Percentiles rank a stretch among this genome's conserved stretches.
phyloP scores from a whole-genome alignment of 2,888 invertebrate species.

The Deroplatys truncata region DNA sequence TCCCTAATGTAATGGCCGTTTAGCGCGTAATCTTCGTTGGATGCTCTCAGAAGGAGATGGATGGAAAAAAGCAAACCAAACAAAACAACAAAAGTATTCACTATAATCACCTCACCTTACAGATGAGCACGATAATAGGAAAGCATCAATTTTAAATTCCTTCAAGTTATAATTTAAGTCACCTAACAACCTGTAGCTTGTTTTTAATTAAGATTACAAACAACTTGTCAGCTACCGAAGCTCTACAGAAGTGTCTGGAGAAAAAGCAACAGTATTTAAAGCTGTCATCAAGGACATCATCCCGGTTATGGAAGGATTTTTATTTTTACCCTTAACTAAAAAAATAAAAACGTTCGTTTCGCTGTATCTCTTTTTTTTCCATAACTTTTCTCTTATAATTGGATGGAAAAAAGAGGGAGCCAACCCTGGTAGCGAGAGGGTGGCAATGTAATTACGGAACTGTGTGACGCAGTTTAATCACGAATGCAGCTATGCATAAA shows the following conservation, averaged over 20 bases:
- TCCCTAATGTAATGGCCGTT: not conserved
- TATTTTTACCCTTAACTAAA: not conserved
- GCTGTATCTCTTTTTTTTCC: not conserved
- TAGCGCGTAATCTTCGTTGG: not conserved
- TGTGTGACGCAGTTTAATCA: not conserved
- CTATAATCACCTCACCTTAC: not conserved
- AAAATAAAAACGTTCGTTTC: not conserved
- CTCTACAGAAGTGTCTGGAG: not conserved
- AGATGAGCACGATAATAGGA: not conserved
- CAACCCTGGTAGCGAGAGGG: not conserved
- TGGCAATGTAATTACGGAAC: conserved; percentile 4
- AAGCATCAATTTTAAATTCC: not conserved
- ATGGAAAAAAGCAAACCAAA: not conserved
- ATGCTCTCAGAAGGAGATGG: not conserved
- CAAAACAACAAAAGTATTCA: not conserved
- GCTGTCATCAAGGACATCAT: not conserved
- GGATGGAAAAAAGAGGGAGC: conserved; percentile 5
- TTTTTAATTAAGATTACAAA: conserved; percentile 12
- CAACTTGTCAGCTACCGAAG: not conserved
- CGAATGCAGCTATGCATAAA: conserved; percentile 4
- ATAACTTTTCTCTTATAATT: not conserved
- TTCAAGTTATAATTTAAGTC: not conserved
- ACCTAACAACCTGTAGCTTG: not conserved
- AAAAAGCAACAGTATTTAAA: not conserved
- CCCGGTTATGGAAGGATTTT: not conserved